Evolutionary conservation across 2,888 invertebrate genomes (phyloP), one percentile per base, ranked within the genome.

Genomic region (Trypoxylon attenuatum): DNA sequence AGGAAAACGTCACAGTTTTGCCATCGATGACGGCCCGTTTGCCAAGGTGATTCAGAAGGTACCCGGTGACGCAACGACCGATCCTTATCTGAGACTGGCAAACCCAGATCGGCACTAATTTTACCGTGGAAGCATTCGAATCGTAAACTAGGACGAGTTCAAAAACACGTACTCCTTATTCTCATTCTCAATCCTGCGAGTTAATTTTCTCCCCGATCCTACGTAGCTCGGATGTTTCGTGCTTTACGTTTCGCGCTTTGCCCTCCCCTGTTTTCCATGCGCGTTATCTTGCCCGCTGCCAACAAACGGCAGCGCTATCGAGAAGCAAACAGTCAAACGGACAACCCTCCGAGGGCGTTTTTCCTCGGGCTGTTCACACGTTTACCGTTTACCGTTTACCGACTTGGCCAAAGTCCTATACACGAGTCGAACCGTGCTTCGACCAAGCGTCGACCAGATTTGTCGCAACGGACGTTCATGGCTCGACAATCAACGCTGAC

Each of bases 241-340:
- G 33, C 33, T 33, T 33, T 1, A 33, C 33, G 33, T 4, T 33
- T 6, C 1, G 13, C n/a, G 33, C 33, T 33, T 6, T 4, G 13
- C 33, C n/a, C 33, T 33, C 58, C 61, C 57, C 49, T 55, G 51
- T 15, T 45, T 22, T 15, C 38, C 51, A 6, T 10, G 39, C 18
- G 38, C 55, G 66, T 62, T 66, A 70, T 69, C 70, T 53, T 54
- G 53, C 47, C 57, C 62, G 64, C 55, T 63, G 71, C 58, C 66
- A 69, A 54, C 63, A 58, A 71, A 49, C 76, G 68, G 58, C 41
- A 60, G 41, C 64, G 71, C 83, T 84, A 84, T 85, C 84, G 73
- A 38, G 59, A 73, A 81, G 74, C 82, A 84, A 85, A 85, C 79
- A 84, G 69, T 69, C 74, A 74, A 62, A 73, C 56, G 5, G 33